Evolutionary conservation across 1,140 invertebrate species (phyloP).

Genomic region (Contarinia nasturtii): DNA sequence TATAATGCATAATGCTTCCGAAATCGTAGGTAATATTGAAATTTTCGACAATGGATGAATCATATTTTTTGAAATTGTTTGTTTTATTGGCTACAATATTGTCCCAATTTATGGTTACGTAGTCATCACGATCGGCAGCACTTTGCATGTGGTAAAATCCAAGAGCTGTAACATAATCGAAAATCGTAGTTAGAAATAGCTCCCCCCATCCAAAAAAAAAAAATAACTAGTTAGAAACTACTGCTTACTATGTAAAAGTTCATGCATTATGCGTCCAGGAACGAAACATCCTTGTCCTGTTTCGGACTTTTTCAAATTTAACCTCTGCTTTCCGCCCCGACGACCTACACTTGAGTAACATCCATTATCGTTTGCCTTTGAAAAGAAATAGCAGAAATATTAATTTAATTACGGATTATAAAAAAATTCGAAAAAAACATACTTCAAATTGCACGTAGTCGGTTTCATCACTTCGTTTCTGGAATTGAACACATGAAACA

Average conservation of each 20-base stretch:
- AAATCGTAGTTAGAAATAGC: too few relatives aligned
- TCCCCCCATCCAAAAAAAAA: too few relatives aligned
- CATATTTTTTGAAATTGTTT: conserved; percentile 31
- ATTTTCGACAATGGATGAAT: conserved; percentile 20
- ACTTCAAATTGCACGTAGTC: conserved; percentile 1
- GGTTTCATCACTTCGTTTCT: conserved; percentile 3
- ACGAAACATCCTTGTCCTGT: conserved; percentile 3
- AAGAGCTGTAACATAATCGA: too few relatives aligned
- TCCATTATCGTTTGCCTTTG: conserved; percentile 25
- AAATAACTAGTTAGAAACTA: too few relatives aligned
- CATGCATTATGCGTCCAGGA: conserved; percentile 23
- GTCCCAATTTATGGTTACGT: conserved; percentile 28
- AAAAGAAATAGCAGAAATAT: neutral
- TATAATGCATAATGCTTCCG: conserved; percentile 41
- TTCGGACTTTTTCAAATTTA: conserved; percentile 24
- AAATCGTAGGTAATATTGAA: conserved; percentile 34
- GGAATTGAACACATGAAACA: conserved; percentile 9
- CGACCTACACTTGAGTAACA: conserved; percentile 32
- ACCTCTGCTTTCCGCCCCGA: conserved; percentile 25
- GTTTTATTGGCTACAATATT: conserved; percentile 27
- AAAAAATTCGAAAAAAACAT: neutral
- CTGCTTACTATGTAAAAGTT: conserved; percentile 32
- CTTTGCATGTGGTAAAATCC: conserved; percentile 36
- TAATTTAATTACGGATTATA: neutral
- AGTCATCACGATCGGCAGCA: conserved; percentile 31